A percentile compares a stretch with the other conserved stretches of the same genome.
phyloP scores from a whole-genome alignment of 2,797 vertebrate genomes.

The Phalanger gymnotis region DNA sequence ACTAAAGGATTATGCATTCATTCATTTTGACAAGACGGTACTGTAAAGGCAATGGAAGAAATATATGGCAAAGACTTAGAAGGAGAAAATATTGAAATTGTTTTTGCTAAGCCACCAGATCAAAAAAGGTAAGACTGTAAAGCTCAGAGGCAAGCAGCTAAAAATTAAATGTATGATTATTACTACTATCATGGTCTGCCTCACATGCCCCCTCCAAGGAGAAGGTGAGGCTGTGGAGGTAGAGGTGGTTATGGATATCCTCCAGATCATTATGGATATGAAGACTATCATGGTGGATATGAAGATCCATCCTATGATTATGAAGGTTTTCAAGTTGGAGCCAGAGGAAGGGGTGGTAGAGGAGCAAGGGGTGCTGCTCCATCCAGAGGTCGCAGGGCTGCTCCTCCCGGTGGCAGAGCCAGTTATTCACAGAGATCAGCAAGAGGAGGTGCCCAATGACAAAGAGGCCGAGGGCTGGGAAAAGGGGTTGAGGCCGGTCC shows the following conservation, averaged over 20 bases:
- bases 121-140: constrained; percentile 99
- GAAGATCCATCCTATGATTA: constrained; percentile 98
- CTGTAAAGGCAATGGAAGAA: constrained; percentile 98
- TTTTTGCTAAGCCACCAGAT: constrained; percentile 99
- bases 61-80: constrained; percentile 99
- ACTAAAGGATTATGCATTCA: constrained; percentile 99
- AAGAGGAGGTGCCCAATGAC: constrained; percentile 95
- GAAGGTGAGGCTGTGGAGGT: constrained; percentile 94
- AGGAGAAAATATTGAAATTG: constrained; percentile 99
- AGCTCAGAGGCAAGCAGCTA: constrained; percentile 98
- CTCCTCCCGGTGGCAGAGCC: constrained; percentile 91
- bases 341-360: constrained; percentile 94
- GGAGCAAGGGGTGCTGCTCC: constrained; percentile 93
- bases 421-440: constrained; percentile 94
- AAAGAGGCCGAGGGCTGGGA: constrained; percentile 98
- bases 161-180: constrained; percentile 99
- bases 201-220: constrained; percentile 93
- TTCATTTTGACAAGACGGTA: constrained; percentile 99
- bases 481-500: constrained; percentile 95
- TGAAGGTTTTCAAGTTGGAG: constrained; percentile 95
- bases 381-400: constrained; percentile 90
- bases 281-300: constrained; percentile 98
- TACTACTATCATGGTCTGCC: constrained; percentile 98
- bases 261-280: constrained; percentile 96
- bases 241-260: constrained; percentile 95